phyloP scores from a whole-genome alignment of 2,888 invertebrate genomes.

The Microctonus hyperodae region DNA sequence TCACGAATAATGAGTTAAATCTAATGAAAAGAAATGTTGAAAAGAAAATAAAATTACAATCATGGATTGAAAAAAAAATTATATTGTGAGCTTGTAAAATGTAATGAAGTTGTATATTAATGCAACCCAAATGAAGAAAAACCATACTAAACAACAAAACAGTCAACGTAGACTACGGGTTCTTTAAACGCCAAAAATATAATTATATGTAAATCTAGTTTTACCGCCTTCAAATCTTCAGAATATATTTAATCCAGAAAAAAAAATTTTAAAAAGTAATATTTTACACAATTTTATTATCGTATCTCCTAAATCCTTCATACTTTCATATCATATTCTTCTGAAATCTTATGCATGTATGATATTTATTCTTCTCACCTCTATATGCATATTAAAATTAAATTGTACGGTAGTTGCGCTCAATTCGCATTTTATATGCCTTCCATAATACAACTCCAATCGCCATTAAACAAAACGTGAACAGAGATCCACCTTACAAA shows the following conservation, averaged over 20 bases:
- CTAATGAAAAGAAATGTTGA: slow-evolving; percentile 3
- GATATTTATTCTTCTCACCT: not conserved
- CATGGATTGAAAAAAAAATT: not conserved
- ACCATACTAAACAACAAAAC: slow-evolving; percentile 1
- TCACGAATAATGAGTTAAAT: slow-evolving; percentile 7
- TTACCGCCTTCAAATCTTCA: slow-evolving; percentile 25
- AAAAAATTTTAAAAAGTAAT: slow-evolving; percentile 1
- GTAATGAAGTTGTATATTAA: not conserved
- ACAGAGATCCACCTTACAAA: slow-evolving; percentile 85
- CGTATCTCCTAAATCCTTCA: not conserved
- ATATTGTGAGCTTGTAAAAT: slow-evolving; percentile 3
- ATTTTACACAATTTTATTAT: not conserved
- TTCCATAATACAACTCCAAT: slow-evolving; percentile 85
- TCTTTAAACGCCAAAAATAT: slow-evolving; percentile 17
- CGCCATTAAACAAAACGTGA: slow-evolving; percentile 79
- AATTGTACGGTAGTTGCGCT: slow-evolving; percentile 83
- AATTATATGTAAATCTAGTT: slow-evolving; percentile 18
- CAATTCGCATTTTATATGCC: slow-evolving; percentile 86
- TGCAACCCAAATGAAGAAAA: not conserved
- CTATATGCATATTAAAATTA: slow-evolving; percentile 21
- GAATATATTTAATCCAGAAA: slow-evolving; percentile 24
- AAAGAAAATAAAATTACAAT: not conserved
- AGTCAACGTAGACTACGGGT: slow-evolving; percentile 25
- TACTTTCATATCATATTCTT: slow-evolving; percentile 3
- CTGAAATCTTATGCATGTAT: not conserved